Conservation (phyloP, 2,113 vertebrate species). For the Meriones unguiculatus region DNA sequence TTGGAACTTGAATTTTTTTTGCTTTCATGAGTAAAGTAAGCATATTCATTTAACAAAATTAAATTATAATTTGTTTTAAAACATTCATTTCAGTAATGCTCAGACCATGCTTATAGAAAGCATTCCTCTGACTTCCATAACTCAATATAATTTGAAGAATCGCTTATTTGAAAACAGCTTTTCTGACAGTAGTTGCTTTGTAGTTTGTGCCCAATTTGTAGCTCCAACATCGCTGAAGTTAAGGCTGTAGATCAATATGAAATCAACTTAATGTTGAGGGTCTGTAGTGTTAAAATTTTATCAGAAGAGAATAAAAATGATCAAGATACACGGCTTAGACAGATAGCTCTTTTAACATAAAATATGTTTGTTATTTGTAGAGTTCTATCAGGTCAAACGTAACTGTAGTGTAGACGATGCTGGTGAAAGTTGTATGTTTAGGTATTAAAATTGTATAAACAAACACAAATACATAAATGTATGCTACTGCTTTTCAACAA, state of each 20-base stretch:
- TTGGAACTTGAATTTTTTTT: background rate
- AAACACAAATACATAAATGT: background rate
- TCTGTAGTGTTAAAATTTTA: background rate
- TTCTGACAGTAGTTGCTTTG: background rate
- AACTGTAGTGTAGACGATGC: background rate
- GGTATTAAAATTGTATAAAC: background rate
- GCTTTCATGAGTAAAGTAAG: background rate
- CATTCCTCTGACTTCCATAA: background rate
- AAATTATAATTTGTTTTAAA: background rate
- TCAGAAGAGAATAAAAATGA: background rate
- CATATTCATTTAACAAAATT: background rate
- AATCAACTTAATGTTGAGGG: background rate
- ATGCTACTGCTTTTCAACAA: background rate
- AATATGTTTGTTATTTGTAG: slow-evolving; percentile 23
- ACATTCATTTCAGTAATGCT: background rate
- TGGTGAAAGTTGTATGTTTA: background rate
- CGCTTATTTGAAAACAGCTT: background rate
- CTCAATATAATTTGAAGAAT: background rate
- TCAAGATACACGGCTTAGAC: background rate
- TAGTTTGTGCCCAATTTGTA: background rate
- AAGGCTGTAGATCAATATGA: background rate
- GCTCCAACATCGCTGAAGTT: background rate
- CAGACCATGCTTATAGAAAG: background rate
- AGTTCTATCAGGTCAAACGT: background rate
- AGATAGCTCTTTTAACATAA: background rate